These are phyloP conservation scores for Eurystomus glaucurus DNA, from an alignment of 2,797 vertebrate species.

Conservation along the genomic window DNA sequence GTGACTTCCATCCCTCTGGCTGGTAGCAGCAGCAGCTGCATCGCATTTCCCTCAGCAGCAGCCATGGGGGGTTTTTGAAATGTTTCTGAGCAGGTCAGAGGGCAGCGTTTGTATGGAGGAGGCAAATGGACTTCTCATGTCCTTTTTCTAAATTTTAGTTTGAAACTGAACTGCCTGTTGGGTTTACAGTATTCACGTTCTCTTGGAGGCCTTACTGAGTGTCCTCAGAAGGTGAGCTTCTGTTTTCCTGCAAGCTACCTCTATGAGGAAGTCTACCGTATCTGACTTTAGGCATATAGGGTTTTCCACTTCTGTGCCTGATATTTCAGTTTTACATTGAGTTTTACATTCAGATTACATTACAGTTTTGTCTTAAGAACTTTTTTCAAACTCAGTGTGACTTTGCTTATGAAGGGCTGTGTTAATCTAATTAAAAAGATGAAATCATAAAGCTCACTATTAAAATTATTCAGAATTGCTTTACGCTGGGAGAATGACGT, in stretches of 20 bases:
- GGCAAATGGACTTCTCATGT: neutral
- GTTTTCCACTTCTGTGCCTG: neutral
- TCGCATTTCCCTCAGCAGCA: fast-evolving
- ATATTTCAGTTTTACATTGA: neutral
- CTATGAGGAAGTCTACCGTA: fast-evolving
- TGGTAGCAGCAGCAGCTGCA: neutral
- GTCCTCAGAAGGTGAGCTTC: neutral
- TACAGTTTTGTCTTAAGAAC: neutral
- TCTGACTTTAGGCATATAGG: neutral
- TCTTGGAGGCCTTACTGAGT: neutral
- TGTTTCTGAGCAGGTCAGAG: neutral
- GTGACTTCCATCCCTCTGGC: neutral
- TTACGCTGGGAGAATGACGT: neutral
- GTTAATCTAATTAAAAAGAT: neutral
- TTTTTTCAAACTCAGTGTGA: neutral
- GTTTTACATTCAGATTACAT: neutral
- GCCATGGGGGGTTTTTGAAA: neutral
- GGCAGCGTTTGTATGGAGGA: neutral
- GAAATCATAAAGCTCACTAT: neutral
- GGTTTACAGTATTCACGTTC: neutral
- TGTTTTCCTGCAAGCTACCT: neutral
- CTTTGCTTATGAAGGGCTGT: neutral
- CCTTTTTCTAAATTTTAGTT: neutral
- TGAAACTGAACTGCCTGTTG: neutral
- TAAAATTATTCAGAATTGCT: neutral